A percentile compares a stretch with the other conserved stretches of the same genome.
Evolutionary conservation across 1,140 invertebrate genomes (phyloP).

Genomic region (Arctopsyche grandis): DNA sequence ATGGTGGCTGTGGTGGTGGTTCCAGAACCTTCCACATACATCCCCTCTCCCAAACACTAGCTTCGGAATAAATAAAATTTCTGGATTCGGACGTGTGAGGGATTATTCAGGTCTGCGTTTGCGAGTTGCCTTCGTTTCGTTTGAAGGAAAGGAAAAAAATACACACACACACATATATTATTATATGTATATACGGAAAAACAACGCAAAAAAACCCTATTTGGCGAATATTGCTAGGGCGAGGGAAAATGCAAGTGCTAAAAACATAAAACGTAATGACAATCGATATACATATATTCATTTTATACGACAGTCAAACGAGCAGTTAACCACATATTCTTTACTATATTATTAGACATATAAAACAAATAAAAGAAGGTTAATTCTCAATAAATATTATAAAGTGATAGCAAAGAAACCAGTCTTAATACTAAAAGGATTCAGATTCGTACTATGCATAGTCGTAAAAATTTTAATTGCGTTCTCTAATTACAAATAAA

Average conservation of each 20-base stretch:
- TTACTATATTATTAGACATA: too few relatives aligned
- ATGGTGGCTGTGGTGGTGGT: neutral
- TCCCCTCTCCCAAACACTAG: neutral
- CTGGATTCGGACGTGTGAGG: conserved; percentile 21
- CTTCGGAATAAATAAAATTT: conserved; percentile 27
- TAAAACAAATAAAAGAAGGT: too few relatives aligned
- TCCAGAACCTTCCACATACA: neutral
- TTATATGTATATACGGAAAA: neutral
- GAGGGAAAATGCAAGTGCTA: too few relatives aligned
- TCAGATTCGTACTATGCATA: too few relatives aligned
- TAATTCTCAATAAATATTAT: too few relatives aligned
- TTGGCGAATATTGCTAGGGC: too few relatives aligned
- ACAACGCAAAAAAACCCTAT: neutral
- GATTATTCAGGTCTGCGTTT: conserved; percentile 25
- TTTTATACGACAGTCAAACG: neutral
- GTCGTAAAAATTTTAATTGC: too few relatives aligned
- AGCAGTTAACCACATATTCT: neutral
- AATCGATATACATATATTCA: neutral
- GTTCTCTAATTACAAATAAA: too few relatives aligned
- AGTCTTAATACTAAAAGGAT: too few relatives aligned
- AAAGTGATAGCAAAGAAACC: too few relatives aligned
- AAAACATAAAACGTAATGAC: too few relatives aligned
- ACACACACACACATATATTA: neutral
- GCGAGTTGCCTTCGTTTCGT: conserved; percentile 1
- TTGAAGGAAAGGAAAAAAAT: neutral